A percentile compares a stretch with the other conserved stretches of the same genome.
phyloP scores from a whole-genome alignment of 2,888 invertebrate genomes.

The Microchrysa polita region DNA sequence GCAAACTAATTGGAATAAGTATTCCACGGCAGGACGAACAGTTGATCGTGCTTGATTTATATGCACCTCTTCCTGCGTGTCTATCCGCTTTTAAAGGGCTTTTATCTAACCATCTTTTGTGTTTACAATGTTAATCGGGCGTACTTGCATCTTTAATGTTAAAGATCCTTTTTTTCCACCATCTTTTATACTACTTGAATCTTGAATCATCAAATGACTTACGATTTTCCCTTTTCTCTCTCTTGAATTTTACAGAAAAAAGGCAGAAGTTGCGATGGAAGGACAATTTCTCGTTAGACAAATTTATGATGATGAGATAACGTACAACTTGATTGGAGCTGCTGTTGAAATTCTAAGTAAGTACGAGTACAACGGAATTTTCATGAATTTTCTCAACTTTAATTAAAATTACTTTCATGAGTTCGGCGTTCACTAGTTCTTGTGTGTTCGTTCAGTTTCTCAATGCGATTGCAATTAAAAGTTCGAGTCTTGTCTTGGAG shows the following conservation, averaged over 20 bases:
- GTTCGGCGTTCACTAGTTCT: not conserved
- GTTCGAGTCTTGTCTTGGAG: not conserved
- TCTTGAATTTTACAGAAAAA: slow-evolving; percentile 73
- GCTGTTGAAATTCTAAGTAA: slow-evolving; percentile 91
- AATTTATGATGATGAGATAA: slow-evolving; percentile 95
- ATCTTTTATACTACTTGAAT: too few species aligned
- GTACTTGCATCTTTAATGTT: too few species aligned
- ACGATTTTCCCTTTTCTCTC: too few species aligned
- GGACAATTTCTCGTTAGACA: slow-evolving; percentile 94
- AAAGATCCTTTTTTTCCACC: too few species aligned
- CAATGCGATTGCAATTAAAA: not conserved
- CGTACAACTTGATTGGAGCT: slow-evolving; percentile 91
- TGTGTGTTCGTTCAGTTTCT: not conserved
- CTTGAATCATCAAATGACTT: too few species aligned
- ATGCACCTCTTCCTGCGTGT: too few species aligned
- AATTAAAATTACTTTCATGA: slow-evolving; percentile 2
- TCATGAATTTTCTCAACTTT: not conserved
- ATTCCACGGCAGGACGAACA: not conserved
- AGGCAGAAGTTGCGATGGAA: slow-evolving; percentile 93
- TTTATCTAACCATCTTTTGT: too few species aligned
- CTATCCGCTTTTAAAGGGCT: too few species aligned
- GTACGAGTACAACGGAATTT: slow-evolving; percentile 62
- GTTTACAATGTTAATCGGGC: too few species aligned
- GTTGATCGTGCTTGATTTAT: too few species aligned
- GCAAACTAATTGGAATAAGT: slow-evolving; percentile 32